Percentiles rank a stretch among this genome's conserved stretches.
These are phyloP conservation scores for Pogoniulus pusillus DNA, from an alignment of 2,797 vertebrate species.

Conservation along the genomic window DNA sequence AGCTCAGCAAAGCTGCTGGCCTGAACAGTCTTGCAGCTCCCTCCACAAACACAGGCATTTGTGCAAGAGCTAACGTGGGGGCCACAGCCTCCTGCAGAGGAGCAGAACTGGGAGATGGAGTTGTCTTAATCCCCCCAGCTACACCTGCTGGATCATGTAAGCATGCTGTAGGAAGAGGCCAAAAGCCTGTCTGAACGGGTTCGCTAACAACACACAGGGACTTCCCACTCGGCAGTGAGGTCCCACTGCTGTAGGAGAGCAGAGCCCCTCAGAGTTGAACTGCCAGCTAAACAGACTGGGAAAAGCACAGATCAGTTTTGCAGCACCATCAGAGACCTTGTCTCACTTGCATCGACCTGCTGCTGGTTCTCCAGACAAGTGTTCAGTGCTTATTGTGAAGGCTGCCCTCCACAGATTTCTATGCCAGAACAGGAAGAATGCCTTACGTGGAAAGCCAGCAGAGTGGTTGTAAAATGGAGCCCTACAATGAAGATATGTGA, in stretches of 20 bases:
- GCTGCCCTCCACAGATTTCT: too few relatives aligned
- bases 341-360: background rate
- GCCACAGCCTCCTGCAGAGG: background rate
- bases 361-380: background rate
- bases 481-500: background rate
- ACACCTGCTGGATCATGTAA: background rate
- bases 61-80: background rate
- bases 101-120: background rate
- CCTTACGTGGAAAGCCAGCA: background rate
- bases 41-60: background rate
- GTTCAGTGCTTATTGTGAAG: background rate
- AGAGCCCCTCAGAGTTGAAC: background rate
- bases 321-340: background rate
- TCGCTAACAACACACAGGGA: background rate
- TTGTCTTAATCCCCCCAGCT: background rate
- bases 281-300: background rate
- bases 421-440: too few relatives aligned
- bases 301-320: background rate
- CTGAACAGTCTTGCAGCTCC: background rate
- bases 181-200: background rate
- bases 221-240: background rate
- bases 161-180: background rate
- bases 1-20: background rate
- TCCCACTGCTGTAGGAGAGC: background rate
- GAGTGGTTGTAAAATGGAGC: background rate